Evolutionary conservation across 1,140 invertebrate species (phyloP).

Genomic region (Harlomillsia oculata): DNA sequence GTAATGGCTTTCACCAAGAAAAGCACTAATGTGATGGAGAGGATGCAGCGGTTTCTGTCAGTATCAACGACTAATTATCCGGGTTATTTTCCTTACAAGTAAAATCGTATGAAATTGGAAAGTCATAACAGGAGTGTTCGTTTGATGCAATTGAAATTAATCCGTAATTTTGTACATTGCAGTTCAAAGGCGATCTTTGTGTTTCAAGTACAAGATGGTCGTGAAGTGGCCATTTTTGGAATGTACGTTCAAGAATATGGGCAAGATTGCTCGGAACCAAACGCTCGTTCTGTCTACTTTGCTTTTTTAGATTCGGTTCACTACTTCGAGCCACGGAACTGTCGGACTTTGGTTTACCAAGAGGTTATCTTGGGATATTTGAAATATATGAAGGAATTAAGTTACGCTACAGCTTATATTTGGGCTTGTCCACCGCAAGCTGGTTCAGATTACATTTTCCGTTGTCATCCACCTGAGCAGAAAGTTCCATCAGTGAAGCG

Average conservation of each 20-base stretch:
- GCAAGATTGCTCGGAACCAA: conserved; percentile 51
- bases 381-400: conserved; percentile 55
- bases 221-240: conserved; percentile 60
- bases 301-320: conserved; percentile 61
- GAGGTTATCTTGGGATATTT: conserved; percentile 60
- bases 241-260: conserved; percentile 68
- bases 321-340: conserved; percentile 55
- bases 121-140: background rate
- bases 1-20: conserved; percentile 96
- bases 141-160: background rate
- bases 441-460: conserved; percentile 64
- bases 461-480: conserved; percentile 59
- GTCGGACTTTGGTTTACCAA: conserved; percentile 58
- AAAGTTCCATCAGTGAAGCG: conserved; percentile 60
- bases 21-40: conserved; percentile 92
- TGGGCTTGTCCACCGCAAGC: conserved; percentile 63
- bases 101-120: background rate
- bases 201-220: conserved; percentile 57
- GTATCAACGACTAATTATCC: background rate
- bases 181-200: conserved; percentile 60
- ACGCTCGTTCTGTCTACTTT: conserved; percentile 56
- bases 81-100: conserved; percentile 67
- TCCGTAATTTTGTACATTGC: background rate
- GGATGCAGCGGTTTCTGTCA: conserved; percentile 91
- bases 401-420: conserved; percentile 56